These are phyloP conservation scores for Drosophila sp. DNA, from an alignment of 1,140 invertebrate genomes.

Conservation along the genomic window DNA sequence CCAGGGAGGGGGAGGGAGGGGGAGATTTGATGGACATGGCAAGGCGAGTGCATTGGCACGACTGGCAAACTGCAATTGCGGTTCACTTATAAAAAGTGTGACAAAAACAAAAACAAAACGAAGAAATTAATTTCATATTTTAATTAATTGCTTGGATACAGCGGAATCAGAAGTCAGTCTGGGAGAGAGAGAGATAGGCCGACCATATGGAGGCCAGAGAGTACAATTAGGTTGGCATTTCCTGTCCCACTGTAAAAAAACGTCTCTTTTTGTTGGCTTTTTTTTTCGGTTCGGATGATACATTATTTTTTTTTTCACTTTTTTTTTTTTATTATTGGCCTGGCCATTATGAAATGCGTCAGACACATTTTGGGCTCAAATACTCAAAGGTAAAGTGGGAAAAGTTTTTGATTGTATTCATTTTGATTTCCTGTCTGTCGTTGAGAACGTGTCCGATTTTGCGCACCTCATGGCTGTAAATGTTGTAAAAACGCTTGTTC, in stretches of 20 bases:
- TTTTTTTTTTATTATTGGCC: background rate
- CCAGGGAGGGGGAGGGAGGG: background rate
- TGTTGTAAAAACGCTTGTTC: conserved; percentile 58
- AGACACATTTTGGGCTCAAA: conserved; percentile 29
- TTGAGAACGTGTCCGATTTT: conserved; percentile 65
- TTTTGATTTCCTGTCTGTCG: conserved; percentile 63
- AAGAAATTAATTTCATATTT: conserved; percentile 44
- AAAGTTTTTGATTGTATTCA: conserved; percentile 58
- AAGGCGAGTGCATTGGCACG: conserved; percentile 28
- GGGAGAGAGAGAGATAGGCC: background rate
- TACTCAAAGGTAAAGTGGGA: conserved; percentile 6
- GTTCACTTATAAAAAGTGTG: conserved; percentile 45
- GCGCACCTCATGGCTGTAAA: conserved; percentile 58
- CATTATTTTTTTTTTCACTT: background rate
- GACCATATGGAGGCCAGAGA: conserved; percentile 24
- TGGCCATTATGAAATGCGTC: conserved; percentile 3
- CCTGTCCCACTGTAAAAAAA: conserved; percentile 38
- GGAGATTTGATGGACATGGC: conserved; percentile 43
- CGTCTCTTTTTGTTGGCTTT: too few species aligned
- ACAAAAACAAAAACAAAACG: conserved; percentile 38
- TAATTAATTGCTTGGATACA: conserved; percentile 66
- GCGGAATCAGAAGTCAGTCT: conserved; percentile 1
- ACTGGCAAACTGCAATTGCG: conserved; percentile 22
- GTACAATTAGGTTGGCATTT: conserved; percentile 66
- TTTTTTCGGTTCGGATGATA: background rate